Percentiles rank a stretch among this genome's conserved stretches.
These are phyloP conservation scores for Drosophila incognita DNA, from an alignment of 2,888 invertebrate species.

Conservation along the genomic window DNA sequence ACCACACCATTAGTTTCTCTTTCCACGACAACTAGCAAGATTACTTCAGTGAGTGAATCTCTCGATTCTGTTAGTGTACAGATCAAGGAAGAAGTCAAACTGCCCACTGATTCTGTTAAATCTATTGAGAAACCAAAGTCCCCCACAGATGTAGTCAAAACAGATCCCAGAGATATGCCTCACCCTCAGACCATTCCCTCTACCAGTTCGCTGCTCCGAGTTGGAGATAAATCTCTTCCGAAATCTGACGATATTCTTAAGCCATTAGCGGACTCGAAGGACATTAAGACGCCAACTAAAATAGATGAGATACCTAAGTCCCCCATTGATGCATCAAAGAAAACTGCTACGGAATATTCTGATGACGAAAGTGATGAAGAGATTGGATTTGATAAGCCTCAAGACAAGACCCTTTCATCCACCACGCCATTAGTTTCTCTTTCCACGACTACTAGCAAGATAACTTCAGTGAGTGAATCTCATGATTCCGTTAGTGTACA, in stretches of 20 bases:
- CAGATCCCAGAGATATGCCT: no score
- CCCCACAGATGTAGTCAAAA: no score
- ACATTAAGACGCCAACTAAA: slow-evolving; percentile 1
- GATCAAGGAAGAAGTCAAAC: no score
- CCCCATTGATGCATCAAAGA: neutral
- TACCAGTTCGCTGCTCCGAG: no score
- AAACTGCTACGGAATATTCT: slow-evolving; percentile 5
- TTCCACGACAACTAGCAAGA: no score
- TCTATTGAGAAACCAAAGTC: no score
- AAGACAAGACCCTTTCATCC: neutral
- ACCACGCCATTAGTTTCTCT: neutral
- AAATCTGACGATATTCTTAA: neutral
- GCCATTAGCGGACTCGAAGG: neutral
- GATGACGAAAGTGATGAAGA: slow-evolving; percentile 25
- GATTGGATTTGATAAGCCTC: slow-evolving; percentile 4
- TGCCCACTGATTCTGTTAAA: no score
- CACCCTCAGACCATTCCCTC: no score
- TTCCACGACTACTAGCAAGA: neutral
- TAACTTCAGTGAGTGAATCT: slow-evolving; percentile 2
- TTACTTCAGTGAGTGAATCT: no score
- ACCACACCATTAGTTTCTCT: no score
- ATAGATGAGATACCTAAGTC: slow-evolving; percentile 28
- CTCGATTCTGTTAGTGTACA: no score
- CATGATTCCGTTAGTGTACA: slow-evolving; percentile 1
- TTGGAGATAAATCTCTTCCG: neutral